phyloP scores from a whole-genome alignment of 2,797 vertebrate genomes.

The Setipinna tenuifilis region DNA sequence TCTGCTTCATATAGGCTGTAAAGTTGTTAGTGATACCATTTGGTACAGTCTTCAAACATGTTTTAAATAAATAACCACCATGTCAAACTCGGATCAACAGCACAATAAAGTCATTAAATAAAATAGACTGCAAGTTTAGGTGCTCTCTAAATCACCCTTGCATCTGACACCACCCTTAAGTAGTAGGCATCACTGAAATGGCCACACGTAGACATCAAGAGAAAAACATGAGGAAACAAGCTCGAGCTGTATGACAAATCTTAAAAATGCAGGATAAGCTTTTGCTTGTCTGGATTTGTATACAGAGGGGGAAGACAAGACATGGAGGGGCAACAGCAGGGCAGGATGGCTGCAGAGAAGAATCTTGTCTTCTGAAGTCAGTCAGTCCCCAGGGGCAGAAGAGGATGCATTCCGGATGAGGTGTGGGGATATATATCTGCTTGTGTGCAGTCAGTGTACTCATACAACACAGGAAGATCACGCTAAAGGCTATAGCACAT shows the following conservation, averaged over 20 bases:
- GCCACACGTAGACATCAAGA: neutral
- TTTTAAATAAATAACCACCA: too few species aligned
- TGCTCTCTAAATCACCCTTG: neutral
- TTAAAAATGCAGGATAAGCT: conserved; percentile 11
- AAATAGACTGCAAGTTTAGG: neutral
- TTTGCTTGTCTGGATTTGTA: conserved; percentile 26
- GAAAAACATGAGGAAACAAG: neutral
- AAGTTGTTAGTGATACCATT: neutral
- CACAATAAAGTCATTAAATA: neutral
- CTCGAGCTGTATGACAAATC: conserved; percentile 21
- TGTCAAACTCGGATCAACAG: neutral
- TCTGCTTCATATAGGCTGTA: neutral
- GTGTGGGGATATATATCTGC: neutral
- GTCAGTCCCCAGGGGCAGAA: neutral
- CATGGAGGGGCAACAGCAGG: neutral
- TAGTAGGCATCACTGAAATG: neutral
- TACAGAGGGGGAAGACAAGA: neutral
- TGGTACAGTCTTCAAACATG: too few species aligned
- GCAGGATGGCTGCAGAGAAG: neutral
- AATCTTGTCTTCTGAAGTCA: neutral
- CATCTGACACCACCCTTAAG: neutral
- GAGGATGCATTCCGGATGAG: conserved; percentile 10
- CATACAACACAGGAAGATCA: neutral
- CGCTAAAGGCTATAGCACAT: neutral
- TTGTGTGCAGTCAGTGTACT: neutral